A percentile compares a stretch with the other conserved stretches of the same genome.
Conservation (phyloP, 1,140 invertebrate genomes). For the Monomorium pharaonis region DNA sequence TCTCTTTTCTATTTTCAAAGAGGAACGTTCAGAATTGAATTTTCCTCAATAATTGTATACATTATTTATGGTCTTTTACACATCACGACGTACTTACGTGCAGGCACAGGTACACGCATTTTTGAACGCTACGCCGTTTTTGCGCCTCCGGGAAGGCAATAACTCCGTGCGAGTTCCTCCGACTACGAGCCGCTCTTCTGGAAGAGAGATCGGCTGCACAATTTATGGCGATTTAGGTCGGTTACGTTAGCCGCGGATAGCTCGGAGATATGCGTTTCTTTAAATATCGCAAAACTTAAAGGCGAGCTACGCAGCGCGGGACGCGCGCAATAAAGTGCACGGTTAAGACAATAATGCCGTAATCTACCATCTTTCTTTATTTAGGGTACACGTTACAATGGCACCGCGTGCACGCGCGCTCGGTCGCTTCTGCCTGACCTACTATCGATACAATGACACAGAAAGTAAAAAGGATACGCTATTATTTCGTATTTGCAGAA, state of each 20-base stretch:
- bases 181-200: conserved; percentile 31
- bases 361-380: conserved; percentile 19
- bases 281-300: conserved; percentile 39
- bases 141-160: conserved; percentile 32
- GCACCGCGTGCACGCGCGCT: background rate
- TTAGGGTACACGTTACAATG: background rate
- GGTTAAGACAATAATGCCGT: background rate
- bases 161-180: conserved; percentile 34
- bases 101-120: background rate
- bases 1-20: background rate
- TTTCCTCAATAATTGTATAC: background rate
- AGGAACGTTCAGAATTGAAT: background rate
- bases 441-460: conserved; percentile 14
- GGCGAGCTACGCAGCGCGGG: background rate
- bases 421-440: conserved; percentile 8
- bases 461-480: background rate
- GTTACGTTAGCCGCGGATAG: conserved; percentile 30
- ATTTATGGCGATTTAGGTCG: conserved; percentile 56
- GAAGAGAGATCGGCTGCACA: conserved; percentile 48
- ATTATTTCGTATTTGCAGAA: background rate
- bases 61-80: conserved; percentile 23
- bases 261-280: conserved; percentile 43
- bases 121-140: conserved; percentile 20
- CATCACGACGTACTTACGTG: background rate
- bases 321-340: background rate